Conservation (phyloP, 2,113 vertebrate species). For the Petromus typicus region DNA sequence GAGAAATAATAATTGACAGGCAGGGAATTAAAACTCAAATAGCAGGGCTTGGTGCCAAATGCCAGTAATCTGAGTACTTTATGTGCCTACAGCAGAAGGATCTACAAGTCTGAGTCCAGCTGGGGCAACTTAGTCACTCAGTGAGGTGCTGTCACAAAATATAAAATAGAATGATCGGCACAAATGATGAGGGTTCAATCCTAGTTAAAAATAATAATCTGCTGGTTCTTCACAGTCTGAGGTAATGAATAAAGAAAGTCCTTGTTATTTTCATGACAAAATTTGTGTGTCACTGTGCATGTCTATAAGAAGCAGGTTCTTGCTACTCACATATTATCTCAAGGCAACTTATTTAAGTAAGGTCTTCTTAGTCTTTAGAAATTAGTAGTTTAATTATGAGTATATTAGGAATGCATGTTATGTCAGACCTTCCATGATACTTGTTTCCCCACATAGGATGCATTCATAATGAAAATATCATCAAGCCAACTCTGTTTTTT, state of each 20-base stretch:
- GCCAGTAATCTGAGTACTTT: too few species aligned
- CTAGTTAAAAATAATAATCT: not conserved
- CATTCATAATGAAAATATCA: not conserved
- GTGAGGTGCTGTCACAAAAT: not conserved
- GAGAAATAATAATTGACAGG: not conserved
- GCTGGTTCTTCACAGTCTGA: not conserved
- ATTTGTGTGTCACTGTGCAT: accelerated
- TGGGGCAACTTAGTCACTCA: not conserved
- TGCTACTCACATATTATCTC: not conserved
- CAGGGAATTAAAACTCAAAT: not conserved
- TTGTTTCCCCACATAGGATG: too few species aligned
- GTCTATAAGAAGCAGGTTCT: not conserved
- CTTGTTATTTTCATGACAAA: not conserved
- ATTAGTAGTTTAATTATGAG: not conserved
- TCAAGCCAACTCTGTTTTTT: not conserved
- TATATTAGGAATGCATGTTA: not conserved
- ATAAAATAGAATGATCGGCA: not conserved
- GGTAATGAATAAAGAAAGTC: not conserved
- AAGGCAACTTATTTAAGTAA: not conserved
- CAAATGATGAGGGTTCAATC: not conserved
- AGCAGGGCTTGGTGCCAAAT: not conserved
- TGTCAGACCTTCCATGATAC: accelerated
- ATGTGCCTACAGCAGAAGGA: not conserved
- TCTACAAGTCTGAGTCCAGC: not conserved
- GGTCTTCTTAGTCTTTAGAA: not conserved